A percentile compares a stretch with the other conserved stretches of the same genome.
These are phyloP conservation scores for Eupeodes corollae DNA, from an alignment of 1,140 invertebrate genomes.

Conservation along the genomic window DNA sequence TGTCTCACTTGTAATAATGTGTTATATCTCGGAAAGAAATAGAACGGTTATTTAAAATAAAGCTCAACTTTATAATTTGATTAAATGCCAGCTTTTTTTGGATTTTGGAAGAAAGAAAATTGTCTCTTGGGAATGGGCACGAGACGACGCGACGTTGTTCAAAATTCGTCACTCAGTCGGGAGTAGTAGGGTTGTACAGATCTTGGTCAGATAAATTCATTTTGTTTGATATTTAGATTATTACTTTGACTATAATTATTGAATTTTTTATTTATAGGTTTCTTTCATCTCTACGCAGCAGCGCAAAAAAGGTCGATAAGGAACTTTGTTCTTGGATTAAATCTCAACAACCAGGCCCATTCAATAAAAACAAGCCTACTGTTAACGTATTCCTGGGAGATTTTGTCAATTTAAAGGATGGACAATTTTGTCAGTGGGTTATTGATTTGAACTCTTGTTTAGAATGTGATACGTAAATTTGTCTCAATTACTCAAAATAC, in stretches of 20 bases:
- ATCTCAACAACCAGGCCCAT: constrained; percentile 41
- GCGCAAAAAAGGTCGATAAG: constrained; percentile 43
- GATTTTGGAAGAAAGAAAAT: no score
- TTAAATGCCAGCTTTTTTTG: no score
- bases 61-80: no score
- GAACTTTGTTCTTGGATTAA: constrained; percentile 42
- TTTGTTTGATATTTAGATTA: not conserved
- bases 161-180: no score
- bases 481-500: not conserved
- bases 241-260: constrained; percentile 12
- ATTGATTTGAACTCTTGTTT: constrained; percentile 45
- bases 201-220: no score
- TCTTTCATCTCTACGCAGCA: constrained; percentile 26
- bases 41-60: no score
- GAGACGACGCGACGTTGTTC: no score
- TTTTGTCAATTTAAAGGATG: constrained; percentile 45
- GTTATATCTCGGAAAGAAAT: no score
- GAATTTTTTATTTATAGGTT: constrained; percentile 8
- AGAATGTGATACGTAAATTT: not conserved
- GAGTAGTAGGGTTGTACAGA: no score
- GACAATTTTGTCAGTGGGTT: constrained; percentile 44
- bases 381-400: constrained; percentile 52
- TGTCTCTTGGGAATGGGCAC: no score
- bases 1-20: no score
- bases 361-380: constrained; percentile 19